Conservation (phyloP, 2,797 vertebrate species). For the Phaenicophaeus curvirostris region DNA sequence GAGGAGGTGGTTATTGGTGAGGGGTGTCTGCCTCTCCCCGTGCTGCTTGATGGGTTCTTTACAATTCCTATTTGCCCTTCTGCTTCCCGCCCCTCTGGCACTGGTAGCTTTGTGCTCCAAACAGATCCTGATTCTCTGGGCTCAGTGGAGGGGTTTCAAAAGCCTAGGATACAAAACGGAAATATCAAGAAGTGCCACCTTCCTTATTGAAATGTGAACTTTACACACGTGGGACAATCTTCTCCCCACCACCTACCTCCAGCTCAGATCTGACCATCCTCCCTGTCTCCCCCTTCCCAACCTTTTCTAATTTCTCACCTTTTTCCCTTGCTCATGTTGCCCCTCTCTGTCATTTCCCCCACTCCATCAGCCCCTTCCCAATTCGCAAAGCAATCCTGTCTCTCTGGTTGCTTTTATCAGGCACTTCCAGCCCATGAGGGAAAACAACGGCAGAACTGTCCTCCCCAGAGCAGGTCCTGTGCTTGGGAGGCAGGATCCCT, state of each 20-base stretch:
- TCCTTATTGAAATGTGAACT: not conserved
- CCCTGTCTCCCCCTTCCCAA: fast-evolving
- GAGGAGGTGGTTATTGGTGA: not conserved
- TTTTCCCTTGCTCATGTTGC: not conserved
- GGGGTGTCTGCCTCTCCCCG: not conserved
- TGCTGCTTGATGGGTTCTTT: not conserved
- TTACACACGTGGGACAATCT: fast-evolving
- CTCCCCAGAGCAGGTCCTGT: not conserved
- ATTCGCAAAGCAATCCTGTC: not conserved
- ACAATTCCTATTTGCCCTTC: not conserved
- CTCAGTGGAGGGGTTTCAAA: not conserved
- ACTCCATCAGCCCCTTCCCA: not conserved
- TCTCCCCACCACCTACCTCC: not conserved
- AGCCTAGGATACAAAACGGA: not conserved
- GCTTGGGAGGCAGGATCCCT: not conserved
- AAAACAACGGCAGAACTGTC: not conserved
- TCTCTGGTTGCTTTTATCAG: not conserved
- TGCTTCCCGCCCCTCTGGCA: not conserved
- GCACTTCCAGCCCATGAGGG: not conserved
- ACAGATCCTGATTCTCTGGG: not conserved
- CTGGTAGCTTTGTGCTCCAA: not conserved
- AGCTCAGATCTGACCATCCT: not conserved
- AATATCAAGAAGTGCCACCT: not conserved
- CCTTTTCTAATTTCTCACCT: not conserved
- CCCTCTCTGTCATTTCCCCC: not conserved